phyloP scores from a whole-genome alignment of 2,888 invertebrate species.

The Melolontha melolontha region DNA sequence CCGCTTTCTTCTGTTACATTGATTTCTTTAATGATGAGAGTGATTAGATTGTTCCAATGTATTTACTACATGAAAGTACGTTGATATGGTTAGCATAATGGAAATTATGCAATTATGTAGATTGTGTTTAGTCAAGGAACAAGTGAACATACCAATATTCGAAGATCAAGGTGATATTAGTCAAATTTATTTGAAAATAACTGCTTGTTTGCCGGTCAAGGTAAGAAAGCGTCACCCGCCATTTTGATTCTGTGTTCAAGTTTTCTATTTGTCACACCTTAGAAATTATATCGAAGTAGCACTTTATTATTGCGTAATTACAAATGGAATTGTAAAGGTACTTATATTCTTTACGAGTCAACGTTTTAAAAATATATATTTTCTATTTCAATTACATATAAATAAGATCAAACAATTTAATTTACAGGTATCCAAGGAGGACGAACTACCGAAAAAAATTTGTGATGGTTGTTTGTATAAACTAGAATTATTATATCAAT shows the following conservation, averaged over 20 bases:
- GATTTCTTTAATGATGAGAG: conserved; percentile 21
- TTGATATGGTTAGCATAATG: conserved; percentile 60
- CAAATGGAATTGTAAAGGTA: too few relatives aligned
- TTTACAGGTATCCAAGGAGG: conserved; percentile 74
- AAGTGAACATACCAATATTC: conserved; percentile 77
- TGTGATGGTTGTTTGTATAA: conserved; percentile 79
- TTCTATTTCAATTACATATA: too few relatives aligned
- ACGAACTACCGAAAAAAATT: conserved; percentile 77
- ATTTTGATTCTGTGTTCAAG: conserved; percentile 39
- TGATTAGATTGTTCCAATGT: conserved; percentile 28
- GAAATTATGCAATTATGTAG: conserved; percentile 64
- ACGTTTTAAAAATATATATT: too few relatives aligned
- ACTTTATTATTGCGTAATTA: neutral
- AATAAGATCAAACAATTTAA: too few relatives aligned
- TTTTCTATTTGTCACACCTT: conserved; percentile 16
- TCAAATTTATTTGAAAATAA: conserved; percentile 76
- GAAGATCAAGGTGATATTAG: conserved; percentile 74
- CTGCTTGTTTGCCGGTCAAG: conserved; percentile 80
- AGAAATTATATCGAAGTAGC: neutral
- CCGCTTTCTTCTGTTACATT: conserved; percentile 37
- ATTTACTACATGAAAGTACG: conserved; percentile 2
- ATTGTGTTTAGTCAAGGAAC: conserved; percentile 65
- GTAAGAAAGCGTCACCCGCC: conserved; percentile 64
- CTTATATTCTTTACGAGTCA: too few relatives aligned
- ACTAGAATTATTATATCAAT: conserved; percentile 78